Evolutionary conservation across 37 sponge, comb jelly and placozoan genomes (phyloP), one percentile per base, ranked within the genome.

Genomic region (Beroe forskalii): DNA sequence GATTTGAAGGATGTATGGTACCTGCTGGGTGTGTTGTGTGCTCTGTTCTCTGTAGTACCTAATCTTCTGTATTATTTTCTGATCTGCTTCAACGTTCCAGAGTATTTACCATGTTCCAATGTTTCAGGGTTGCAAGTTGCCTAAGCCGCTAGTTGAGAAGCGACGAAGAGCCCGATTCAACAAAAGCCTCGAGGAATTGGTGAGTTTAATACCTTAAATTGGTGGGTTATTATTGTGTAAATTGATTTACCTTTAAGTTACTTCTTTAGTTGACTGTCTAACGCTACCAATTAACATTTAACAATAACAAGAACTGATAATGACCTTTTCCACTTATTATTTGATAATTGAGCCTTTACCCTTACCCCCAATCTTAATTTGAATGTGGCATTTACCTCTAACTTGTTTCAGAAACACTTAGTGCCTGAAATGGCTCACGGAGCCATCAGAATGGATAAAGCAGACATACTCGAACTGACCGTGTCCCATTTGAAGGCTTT

Each of bases 121-220:
- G 2, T 72, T 20, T 3, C 75, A 72, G 75, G 75, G 75, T 4
- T 72, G 75, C 39, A 72, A 72, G 75, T 37, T 72, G 40, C 75
- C 75, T 1, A 72, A 72, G 35, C 75, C 75, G 30, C 40, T 72
- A 12, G 75, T 72, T 32, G 75, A 72, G 20, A 72, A 72, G 35
- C 37, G 75, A 37, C 37, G 75, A 8, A 36, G 75, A 72, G 75
- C 75, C 4, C 37, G 75, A 17, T 72, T 72, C 75, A 72, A 72
- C 75, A 72, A 72, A 20, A 72, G 75, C 35, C 75, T 72, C 4
- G 75, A 72, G 35, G 75, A 72, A 30, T 72, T 72, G 75, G 75
- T 72, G 35, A 35, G 75, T 72, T 38, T 25, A n/a, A n/a, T n/a
- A n/a, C n/a, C n/a, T n/a, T n/a, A n/a, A n/a, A n/a, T n/a, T n/a